These are phyloP conservation scores for Hedychridium roseum DNA, from an alignment of 2,888 invertebrate genomes.

Conservation along the genomic window DNA sequence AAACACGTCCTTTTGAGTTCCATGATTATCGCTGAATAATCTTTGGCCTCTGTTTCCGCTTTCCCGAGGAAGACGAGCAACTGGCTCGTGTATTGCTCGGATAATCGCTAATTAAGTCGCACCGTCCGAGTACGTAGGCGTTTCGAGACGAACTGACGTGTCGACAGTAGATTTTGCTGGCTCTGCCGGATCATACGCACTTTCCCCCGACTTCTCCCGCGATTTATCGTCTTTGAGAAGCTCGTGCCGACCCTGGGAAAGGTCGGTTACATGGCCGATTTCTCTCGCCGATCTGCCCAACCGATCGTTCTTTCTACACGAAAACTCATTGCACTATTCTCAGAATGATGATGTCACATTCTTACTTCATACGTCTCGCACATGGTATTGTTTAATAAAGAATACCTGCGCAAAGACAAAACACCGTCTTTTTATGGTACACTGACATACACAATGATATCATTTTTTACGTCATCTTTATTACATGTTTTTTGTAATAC, in stretches of 20 bases:
- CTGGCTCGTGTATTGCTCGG: no score
- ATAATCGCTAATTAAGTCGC: no score
- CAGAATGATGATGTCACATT: slow-evolving; percentile 30
- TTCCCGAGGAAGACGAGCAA: no score
- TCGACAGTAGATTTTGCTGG: slow-evolving; percentile 20
- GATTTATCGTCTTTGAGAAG: slow-evolving; percentile 32
- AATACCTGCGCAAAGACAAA: no score
- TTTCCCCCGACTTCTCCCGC: slow-evolving; percentile 37
- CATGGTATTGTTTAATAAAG: no score
- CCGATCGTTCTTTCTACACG: no score
- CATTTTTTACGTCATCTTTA: no score
- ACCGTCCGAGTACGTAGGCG: slow-evolving; percentile 13
- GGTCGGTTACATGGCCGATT: slow-evolving; percentile 20
- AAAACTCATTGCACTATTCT: slow-evolving; percentile 3
- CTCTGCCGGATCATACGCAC: slow-evolving; percentile 27
- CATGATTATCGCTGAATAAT: no score
- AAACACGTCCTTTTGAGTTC: slow-evolving; percentile 22
- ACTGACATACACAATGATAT: no score
- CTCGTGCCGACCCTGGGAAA: slow-evolving; percentile 19
- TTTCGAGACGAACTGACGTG: slow-evolving; percentile 37
- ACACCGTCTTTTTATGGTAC: no score
- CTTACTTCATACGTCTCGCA: slow-evolving; percentile 1
- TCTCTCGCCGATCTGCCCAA: neutral
- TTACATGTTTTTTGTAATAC: no score
- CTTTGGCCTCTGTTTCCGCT: slow-evolving; percentile 1